Conservation (phyloP, 2,113 vertebrate genomes). For the Muntiacus muntjak region DNA sequence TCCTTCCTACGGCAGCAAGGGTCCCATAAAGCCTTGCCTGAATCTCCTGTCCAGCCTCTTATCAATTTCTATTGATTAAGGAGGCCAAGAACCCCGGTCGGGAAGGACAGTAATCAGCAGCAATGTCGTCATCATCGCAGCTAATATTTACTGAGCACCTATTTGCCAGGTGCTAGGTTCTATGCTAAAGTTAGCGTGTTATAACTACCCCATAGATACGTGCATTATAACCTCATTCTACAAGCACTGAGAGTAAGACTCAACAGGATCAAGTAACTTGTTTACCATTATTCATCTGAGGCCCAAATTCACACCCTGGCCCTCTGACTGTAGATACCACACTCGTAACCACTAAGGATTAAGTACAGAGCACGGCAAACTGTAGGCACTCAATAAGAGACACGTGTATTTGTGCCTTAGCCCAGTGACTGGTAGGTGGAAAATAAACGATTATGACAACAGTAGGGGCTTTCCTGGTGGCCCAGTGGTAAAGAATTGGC, state of each 20-base stretch:
- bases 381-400: background rate
- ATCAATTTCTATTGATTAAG: background rate
- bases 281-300: background rate
- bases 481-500: background rate
- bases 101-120: accelerated
- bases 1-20: background rate
- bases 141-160: background rate
- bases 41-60: background rate
- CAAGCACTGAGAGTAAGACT: background rate
- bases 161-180: background rate
- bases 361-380: background rate
- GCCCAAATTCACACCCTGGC: background rate
- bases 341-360: background rate
- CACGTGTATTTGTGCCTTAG: accelerated
- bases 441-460: background rate
- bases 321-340: background rate
- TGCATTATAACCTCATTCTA: background rate
- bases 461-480: background rate
- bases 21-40: background rate
- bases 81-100: background rate
- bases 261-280: background rate
- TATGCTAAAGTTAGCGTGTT: background rate
- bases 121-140: background rate
- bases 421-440: background rate
- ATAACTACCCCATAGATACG: background rate